Evolutionary conservation across 2,888 invertebrate genomes (phyloP), one percentile per base, ranked within the genome.

Genomic region (Eulithis testata): DNA sequence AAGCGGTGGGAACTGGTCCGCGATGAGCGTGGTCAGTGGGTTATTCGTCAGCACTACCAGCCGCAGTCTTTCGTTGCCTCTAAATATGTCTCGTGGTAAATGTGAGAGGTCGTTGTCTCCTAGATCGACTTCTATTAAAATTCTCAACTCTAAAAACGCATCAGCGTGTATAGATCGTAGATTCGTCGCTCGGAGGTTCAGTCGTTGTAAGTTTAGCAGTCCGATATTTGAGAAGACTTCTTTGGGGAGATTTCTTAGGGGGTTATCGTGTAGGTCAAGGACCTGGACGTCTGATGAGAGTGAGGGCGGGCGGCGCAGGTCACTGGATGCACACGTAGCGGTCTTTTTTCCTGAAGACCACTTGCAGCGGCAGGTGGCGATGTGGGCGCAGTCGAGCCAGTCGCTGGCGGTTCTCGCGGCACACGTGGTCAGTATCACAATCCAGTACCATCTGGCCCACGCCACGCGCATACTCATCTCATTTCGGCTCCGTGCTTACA

Each of bases 291-390:
- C 93, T 9, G 93, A 85, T 72, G 93, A 92, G 80, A 93, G 92
- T 70, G 92, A 83, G 68, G 98, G 98, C 60, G 98, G 95, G 70
- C 95, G 94, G 74, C 96, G 96, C 74, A 98, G 94, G 76, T 96
- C 96, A 74, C 96, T 95, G 80, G 97, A 96, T 71, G 95, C 95
- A 90, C 98, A 98, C 66, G 96, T 94, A 63, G 97, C 98, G 51
- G 97, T 97, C 87, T 97, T 97, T 90, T 98, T 98, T 69, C 98
- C 98, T 69, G 96, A 96, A 51, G 96, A 96, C 98, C 98, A 98
- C 92, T 97, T 98, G 94, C 98, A 98, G 80, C 95, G 95, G 87
- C 98, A 98, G 77, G 96, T 95, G 71, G 95, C 93, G 80, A 97
- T 96, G 73, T 95, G 94, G 79, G 97, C 97, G 89, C 97, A 98